Conservation (phyloP, 2,888 invertebrate species). For the Drosophila aldrichi region DNA sequence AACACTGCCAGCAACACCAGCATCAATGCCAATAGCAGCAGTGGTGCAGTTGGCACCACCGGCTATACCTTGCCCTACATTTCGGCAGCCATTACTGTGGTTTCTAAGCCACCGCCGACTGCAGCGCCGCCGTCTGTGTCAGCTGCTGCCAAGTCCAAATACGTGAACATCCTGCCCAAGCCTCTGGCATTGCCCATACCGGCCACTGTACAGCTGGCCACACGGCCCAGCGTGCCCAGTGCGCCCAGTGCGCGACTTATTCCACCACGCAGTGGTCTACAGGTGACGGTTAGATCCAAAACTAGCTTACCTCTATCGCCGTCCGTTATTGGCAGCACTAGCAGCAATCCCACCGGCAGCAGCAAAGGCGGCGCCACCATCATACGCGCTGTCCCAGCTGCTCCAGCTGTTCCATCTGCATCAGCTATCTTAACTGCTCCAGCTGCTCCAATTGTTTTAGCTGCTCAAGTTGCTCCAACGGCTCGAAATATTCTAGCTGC, state of each 20-base stretch:
- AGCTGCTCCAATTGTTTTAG: no score
- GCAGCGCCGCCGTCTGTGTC: background rate
- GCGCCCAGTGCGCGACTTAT: no score
- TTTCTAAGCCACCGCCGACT: background rate
- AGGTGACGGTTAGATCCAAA: conserved; percentile 1
- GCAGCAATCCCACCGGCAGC: no score
- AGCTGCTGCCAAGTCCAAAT: background rate
- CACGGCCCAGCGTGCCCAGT: background rate
- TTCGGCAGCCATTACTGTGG: conserved; percentile 2
- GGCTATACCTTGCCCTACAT: background rate
- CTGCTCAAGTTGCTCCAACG: no score
- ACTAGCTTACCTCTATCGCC: background rate
- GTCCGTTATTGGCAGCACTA: background rate
- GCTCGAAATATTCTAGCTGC: no score
- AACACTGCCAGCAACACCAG: background rate
- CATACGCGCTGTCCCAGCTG: background rate
- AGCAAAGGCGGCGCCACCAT: background rate
- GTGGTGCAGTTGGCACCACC: background rate
- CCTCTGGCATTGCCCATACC: background rate
- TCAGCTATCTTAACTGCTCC: no score
- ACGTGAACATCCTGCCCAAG: background rate
- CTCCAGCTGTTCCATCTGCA: no score
- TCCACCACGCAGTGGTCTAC: background rate
- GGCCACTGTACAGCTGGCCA: conserved; percentile 12
- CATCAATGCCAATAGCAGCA: background rate